Evolutionary conservation across 2,113 vertebrate species (phyloP).

Genomic region (Girardinichthys multiradiatus): DNA sequence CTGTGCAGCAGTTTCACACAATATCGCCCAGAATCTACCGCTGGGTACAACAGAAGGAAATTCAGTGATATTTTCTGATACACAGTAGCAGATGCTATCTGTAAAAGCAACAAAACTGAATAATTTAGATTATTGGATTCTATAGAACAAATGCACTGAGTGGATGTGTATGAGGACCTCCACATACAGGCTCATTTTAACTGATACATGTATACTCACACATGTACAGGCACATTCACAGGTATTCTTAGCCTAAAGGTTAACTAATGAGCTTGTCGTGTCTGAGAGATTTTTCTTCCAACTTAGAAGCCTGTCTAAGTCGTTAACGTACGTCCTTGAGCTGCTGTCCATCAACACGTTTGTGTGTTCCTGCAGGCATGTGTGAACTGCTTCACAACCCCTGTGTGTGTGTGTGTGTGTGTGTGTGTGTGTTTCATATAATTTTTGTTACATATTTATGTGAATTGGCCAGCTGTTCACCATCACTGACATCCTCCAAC

Average conservation of each 20-base stretch:
- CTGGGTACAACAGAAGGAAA: neutral
- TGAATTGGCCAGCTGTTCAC: neutral
- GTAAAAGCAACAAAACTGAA: neutral
- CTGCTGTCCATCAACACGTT: neutral
- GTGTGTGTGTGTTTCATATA: neutral
- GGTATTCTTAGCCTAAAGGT: slow-evolving; percentile 30
- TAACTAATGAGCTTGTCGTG: slow-evolving; percentile 47
- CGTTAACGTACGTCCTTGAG: slow-evolving; percentile 3
- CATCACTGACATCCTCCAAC: slow-evolving; percentile 34
- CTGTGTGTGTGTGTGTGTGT: neutral
- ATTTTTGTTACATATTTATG: slow-evolving; percentile 13
- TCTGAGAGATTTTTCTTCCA: slow-evolving; percentile 34
- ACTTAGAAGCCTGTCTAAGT: slow-evolving; percentile 28
- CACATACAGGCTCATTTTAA: neutral
- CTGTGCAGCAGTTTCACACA: neutral
- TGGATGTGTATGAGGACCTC: no score
- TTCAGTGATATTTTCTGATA: neutral
- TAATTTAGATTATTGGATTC: no score
- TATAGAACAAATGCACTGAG: no score
- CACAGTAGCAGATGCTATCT: neutral
- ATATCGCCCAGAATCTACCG: neutral
- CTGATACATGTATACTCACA: slow-evolving; percentile 5
- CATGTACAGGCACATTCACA: neutral
- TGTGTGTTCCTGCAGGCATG: no score
- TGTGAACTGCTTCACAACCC: no score